Evolutionary conservation across 2,797 vertebrate genomes (phyloP), one percentile per base, ranked within the genome.

Genomic region (Mergus octosetaceus): DNA sequence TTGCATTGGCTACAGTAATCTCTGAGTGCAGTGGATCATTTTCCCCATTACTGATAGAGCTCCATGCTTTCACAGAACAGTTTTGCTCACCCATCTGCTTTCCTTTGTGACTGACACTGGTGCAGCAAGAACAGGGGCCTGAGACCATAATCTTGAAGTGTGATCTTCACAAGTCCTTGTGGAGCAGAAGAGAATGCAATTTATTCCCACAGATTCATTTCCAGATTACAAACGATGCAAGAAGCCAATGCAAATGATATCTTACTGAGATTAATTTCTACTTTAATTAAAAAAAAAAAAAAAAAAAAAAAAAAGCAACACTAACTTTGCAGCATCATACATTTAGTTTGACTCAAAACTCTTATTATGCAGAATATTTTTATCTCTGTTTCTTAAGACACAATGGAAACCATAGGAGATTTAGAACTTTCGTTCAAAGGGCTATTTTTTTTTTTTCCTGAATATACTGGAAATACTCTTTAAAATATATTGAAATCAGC

Each of bases 121-220:
- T 2, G 4, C 66, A 77, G 39, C 36, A 69, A 69, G 36, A 45
- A 38, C 18, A 69, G 43, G 34, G 32, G 11, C 68, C 51, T 8
- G 5, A 62, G n/a, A 64, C 61, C 11, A 4, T 30, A 58, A 36
- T 47, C 32, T 45, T 34, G 24, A 69, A 27, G 15, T 27, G 25
- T 0, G 0, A 41, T 57, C 36, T 62, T 53, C 61, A 53, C 41
- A 32, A 82, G 18, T 82, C 8, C 4, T 0, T n/a, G 60, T 0
- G 2, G 47, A 77, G 36, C 18, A 86, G 28, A 45, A 64, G 6
- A 68, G 12, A 14, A 8, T 43, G 47, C 6, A 2, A 0, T 34
- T 51, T 78, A 39, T 14, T 62, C 62, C 30, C 51, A n/a, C 13
- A 54, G n/a, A 68, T 78, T 32, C 43, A n/a, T 54, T 87, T 39